Conservation (phyloP, 53 echinoderm and acorn worm genomes). For the Pentamera pediparva region DNA sequence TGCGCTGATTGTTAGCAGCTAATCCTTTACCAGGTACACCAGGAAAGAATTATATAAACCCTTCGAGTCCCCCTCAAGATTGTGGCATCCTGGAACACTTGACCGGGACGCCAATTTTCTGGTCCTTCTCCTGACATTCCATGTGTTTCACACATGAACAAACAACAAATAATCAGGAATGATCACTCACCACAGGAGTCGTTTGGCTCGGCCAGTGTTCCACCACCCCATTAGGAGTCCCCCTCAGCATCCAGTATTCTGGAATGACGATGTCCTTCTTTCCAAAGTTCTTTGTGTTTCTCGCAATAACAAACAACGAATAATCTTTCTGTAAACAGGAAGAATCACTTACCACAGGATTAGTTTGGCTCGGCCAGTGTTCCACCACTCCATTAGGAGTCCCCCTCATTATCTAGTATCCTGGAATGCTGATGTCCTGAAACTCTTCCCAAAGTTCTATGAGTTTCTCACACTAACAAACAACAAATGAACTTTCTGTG, state of each 20-base stretch:
- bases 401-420: not conserved
- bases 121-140: constrained; percentile 85
- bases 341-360: constrained; percentile 25
- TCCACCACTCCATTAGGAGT: not conserved
- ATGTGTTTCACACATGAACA: constrained; percentile 84
- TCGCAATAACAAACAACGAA: too few species aligned
- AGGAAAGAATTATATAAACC: too few species aligned
- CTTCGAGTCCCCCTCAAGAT: not conserved
- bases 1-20: too few species aligned
- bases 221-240: not conserved
- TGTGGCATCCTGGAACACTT: constrained; percentile 25
- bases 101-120: constrained; percentile 88
- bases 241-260: not conserved
- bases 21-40: too few species aligned
- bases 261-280: constrained; percentile 80
- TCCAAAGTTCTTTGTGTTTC: too few species aligned
- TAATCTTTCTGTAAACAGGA: too few species aligned
- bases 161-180: too few species aligned
- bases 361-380: not conserved
- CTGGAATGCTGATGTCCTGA: constrained; percentile 78
- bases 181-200: constrained; percentile 20
- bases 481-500: too few species aligned
- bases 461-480: too few species aligned
- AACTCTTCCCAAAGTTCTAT: too few species aligned
- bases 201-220: constrained; percentile 4